Conservation (phyloP, 2,113 vertebrate genomes). For the Burhinus oedicnemus region DNA sequence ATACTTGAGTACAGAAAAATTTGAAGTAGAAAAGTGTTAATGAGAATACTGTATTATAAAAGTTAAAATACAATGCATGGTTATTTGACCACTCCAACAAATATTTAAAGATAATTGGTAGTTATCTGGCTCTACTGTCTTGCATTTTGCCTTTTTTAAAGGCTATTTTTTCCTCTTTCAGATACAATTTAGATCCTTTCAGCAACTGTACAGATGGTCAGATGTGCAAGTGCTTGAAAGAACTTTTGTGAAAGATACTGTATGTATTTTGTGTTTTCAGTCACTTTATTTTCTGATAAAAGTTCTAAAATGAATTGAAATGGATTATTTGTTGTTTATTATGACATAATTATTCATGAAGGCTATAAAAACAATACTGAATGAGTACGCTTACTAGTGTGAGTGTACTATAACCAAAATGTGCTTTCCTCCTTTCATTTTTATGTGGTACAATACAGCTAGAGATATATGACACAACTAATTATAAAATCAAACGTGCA, state of each 20-base stretch:
- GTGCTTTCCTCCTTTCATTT: not conserved
- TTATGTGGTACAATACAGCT: not conserved
- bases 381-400: not conserved
- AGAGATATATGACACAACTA: not conserved
- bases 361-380: not conserved
- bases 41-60: not conserved
- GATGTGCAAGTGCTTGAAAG: constrained; percentile 80
- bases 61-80: not conserved
- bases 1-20: not conserved
- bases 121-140: not conserved
- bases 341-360: not conserved
- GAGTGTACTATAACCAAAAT: not conserved
- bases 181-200: constrained; percentile 82
- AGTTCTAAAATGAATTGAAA: not conserved
- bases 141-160: not conserved
- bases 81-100: not conserved
- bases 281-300: not conserved
- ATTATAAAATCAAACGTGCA: not conserved
- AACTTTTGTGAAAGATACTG: constrained; percentile 80
- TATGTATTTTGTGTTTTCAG: constrained; percentile 30
- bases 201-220: constrained; percentile 46
- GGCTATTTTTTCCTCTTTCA: constrained; percentile 17
- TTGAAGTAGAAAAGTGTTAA: not conserved
- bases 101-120: not conserved
- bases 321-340: not conserved